A percentile compares a stretch with the other conserved stretches of the same genome.
Evolutionary conservation across 2,797 vertebrate species (phyloP).

Genomic region (Myiothlypis chrysogaster): DNA sequence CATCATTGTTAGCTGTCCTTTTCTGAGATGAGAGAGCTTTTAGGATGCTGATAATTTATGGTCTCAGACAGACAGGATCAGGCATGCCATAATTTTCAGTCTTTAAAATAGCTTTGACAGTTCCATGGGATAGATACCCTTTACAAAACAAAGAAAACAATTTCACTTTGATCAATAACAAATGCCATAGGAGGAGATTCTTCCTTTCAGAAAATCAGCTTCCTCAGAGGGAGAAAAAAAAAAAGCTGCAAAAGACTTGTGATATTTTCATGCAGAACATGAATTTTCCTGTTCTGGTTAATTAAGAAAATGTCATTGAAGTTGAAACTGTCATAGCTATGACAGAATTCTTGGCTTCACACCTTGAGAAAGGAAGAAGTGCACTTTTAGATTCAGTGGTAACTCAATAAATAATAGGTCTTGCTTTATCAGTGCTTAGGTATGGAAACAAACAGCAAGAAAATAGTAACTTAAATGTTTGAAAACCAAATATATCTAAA

Average conservation of each 20-base stretch:
- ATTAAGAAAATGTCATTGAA: not conserved
- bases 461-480: not conserved
- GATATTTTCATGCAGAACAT: not conserved
- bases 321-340: not conserved
- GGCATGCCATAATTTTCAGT: not conserved
- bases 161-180: not conserved
- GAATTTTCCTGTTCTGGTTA: not conserved
- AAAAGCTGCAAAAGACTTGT: not conserved
- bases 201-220: not conserved
- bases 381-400: not conserved
- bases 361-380: not conserved
- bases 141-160: not conserved
- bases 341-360: not conserved
- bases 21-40: not conserved
- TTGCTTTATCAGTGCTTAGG: not conserved
- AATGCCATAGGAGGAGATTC: not conserved
- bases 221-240: not conserved
- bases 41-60: not conserved
- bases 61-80: not conserved
- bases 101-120: conserved; percentile 8
- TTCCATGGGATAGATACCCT: not conserved
- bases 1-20: not conserved
- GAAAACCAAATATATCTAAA: not conserved
- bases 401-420: not conserved
- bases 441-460: not conserved